Conservation (phyloP, 1,140 invertebrate species). For the Euschistus heros region DNA sequence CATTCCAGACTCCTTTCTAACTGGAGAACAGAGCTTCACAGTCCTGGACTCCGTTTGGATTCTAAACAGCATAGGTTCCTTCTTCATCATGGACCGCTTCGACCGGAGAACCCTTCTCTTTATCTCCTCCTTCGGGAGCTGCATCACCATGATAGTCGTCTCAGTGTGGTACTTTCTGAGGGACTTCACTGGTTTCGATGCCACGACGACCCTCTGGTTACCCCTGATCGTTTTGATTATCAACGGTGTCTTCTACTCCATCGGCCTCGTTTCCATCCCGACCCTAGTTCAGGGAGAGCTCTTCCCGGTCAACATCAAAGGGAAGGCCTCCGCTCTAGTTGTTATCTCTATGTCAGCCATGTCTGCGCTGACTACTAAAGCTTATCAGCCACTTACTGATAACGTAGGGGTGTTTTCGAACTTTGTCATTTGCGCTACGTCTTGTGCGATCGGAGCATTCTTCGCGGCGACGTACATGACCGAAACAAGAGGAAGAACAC, state of each 20-base stretch:
- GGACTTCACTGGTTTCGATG: not conserved
- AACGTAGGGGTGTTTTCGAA: constrained; percentile 53
- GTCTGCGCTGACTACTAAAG: constrained; percentile 57
- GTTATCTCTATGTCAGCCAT: constrained; percentile 20
- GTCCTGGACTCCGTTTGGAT: constrained; percentile 30
- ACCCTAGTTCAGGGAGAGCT: constrained; percentile 26
- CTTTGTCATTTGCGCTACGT: constrained; percentile 68
- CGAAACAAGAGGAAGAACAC: constrained; percentile 68
- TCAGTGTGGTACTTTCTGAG: constrained; percentile 28
- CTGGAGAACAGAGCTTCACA: constrained; percentile 15
- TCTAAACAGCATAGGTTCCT: constrained; percentile 34
- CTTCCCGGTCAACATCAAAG: constrained; percentile 26
- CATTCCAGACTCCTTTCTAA: constrained; percentile 39
- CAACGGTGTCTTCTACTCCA: constrained; percentile 20
- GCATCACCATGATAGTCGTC: constrained; percentile 24
- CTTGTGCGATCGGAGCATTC: constrained; percentile 45
- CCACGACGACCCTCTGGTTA: constrained; percentile 13
- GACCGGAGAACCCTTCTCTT: constrained; percentile 39
- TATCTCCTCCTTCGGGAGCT: constrained; percentile 30
- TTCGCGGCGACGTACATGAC: constrained; percentile 55
- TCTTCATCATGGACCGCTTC: constrained; percentile 33
- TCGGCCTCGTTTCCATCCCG: constrained; percentile 26
- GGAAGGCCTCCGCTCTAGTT: constrained; percentile 19
- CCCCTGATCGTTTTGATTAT: constrained; percentile 20
- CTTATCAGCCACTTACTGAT: constrained; percentile 48